Evolutionary conservation across 1,140 invertebrate species (phyloP).

Genomic region (Heliothis virescens): DNA sequence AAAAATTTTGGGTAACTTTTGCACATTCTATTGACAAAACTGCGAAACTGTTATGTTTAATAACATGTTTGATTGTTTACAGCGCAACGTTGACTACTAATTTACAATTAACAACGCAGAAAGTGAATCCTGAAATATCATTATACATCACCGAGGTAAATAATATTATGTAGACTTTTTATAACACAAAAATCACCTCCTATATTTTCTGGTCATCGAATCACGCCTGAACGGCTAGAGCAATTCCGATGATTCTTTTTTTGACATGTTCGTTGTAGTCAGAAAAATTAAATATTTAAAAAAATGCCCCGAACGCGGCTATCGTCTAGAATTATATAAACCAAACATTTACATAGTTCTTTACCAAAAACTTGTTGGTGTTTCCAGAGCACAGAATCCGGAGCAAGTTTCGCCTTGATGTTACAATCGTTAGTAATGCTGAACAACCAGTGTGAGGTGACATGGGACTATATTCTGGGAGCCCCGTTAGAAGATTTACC

Average conservation of each 20-base stretch:
- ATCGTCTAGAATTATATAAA: neutral
- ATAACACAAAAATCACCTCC: too few species aligned
- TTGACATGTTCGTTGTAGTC: too few species aligned
- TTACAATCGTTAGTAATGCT: constrained; percentile 88
- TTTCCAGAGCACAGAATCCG: constrained; percentile 86
- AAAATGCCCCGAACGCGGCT: neutral
- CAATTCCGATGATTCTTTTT: too few species aligned
- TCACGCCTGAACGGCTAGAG: too few species aligned
- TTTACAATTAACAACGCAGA: constrained; percentile 73
- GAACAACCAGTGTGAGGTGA: constrained; percentile 90
- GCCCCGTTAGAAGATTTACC: constrained; percentile 90
- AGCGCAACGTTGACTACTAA: constrained; percentile 77
- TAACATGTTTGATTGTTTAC: constrained; percentile 46
- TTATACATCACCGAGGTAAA: constrained; percentile 79
- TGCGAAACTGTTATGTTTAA: neutral
- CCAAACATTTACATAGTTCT: neutral
- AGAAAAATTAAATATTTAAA: too few species aligned
- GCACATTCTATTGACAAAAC: neutral
- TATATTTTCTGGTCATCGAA: too few species aligned
- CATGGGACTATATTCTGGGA: constrained; percentile 88
- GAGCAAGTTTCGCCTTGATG: constrained; percentile 88
- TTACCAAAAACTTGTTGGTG: constrained; percentile 31
- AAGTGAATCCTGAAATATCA: constrained; percentile 77
- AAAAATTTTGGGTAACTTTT: constrained; percentile 88
- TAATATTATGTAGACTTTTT: constrained; percentile 1